These are phyloP conservation scores for Aythya fuligula DNA, from an alignment of 2,797 vertebrate species.

Conservation along the genomic window DNA sequence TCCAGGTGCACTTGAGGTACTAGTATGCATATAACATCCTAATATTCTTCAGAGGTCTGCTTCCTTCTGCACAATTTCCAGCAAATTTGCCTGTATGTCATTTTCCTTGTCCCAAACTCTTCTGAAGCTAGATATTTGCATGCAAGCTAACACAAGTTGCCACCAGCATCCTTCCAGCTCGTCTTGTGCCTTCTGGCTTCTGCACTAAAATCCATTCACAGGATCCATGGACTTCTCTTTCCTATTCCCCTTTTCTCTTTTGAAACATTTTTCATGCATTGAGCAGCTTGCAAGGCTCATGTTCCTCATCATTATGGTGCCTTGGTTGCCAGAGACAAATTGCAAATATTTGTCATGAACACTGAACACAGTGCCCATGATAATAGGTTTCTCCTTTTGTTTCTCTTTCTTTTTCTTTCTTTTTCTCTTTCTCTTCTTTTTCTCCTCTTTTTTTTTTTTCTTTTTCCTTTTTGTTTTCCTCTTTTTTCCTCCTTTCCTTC, in stretches of 20 bases:
- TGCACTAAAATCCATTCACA: background rate
- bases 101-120: background rate
- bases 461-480: background rate
- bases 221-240: background rate
- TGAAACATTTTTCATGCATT: background rate
- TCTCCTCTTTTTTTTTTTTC: background rate
- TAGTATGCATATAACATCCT: background rate
- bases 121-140: background rate
- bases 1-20: background rate
- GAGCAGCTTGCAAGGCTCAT: background rate
- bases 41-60: background rate
- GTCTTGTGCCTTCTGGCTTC: background rate
- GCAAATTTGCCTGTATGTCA: background rate
- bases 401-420: background rate
- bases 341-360: conserved; percentile 19
- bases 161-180: background rate
- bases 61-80: background rate
- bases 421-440: background rate
- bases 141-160: background rate
- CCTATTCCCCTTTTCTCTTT: background rate
- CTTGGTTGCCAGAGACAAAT: background rate
- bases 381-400: background rate
- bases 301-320: background rate
- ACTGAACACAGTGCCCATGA: background rate
- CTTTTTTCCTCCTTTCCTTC: background rate